phyloP scores from a whole-genome alignment of 2,888 invertebrate genomes.

The Hirtodrosophila histrioides region DNA sequence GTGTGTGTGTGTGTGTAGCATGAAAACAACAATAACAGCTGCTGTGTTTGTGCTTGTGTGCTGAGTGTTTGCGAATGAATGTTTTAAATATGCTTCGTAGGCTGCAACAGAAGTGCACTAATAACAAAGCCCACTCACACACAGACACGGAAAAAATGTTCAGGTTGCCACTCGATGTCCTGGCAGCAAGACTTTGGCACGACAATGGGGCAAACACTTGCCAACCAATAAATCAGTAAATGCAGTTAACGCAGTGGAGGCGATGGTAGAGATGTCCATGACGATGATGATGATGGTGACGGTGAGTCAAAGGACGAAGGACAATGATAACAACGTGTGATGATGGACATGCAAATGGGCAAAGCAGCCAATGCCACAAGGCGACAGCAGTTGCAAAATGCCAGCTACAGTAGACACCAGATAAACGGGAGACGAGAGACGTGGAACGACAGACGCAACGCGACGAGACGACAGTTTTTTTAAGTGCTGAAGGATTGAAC shows the following conservation, averaged over 20 bases:
- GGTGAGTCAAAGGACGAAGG: constrained; percentile 29
- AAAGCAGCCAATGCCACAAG: background rate
- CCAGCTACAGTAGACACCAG: constrained; percentile 32
- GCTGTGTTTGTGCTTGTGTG: constrained; percentile 7
- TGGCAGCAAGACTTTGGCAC: background rate
- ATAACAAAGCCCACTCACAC: constrained; percentile 5
- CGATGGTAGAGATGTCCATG: constrained; percentile 8
- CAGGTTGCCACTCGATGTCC: background rate
- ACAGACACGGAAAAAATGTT: background rate
- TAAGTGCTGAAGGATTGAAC: background rate
- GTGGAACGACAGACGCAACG: constrained; percentile 14
- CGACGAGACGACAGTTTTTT: constrained; percentile 3
- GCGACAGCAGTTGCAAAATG: constrained; percentile 15
- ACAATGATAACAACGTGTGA: constrained; percentile 33
- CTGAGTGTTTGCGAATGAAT: constrained; percentile 6
- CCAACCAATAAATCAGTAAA: constrained; percentile 62
- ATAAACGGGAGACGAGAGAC: constrained; percentile 17
- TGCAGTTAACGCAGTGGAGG: constrained; percentile 35
- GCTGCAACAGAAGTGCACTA: constrained; percentile 11
- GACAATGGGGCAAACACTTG: constrained; percentile 31
- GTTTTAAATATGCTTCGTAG: constrained; percentile 18
- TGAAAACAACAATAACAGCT: constrained; percentile 5
- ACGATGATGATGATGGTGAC: constrained; percentile 25
- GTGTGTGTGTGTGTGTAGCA: constrained; percentile 7
- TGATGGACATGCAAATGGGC: constrained; percentile 42